Evolutionary conservation across 2,888 invertebrate species (phyloP).

Genomic region (Polymixis flavicincta): DNA sequence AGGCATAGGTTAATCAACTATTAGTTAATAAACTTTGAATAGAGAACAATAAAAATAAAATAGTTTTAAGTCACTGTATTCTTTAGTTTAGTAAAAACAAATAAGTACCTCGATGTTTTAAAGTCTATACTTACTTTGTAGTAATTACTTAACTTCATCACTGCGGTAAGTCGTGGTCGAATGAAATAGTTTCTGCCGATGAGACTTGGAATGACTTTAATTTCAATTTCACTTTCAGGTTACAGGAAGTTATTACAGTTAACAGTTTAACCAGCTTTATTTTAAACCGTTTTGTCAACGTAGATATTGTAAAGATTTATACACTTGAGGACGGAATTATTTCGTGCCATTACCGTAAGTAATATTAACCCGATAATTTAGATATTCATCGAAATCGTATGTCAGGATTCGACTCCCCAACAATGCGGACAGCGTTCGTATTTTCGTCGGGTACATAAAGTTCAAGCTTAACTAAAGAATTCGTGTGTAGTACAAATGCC

Average conservation of each 20-base stretch:
- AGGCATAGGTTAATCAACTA: neutral
- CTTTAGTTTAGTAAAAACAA: slow-evolving; percentile 7
- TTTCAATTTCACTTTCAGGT: slow-evolving; percentile 39
- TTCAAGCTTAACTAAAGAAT: slow-evolving; percentile 82
- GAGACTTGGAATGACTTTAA: slow-evolving; percentile 36
- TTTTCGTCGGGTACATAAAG: slow-evolving; percentile 74
- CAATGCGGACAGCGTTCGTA: slow-evolving; percentile 80
- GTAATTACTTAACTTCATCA: slow-evolving; percentile 34
- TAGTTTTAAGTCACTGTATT: slow-evolving; percentile 16
- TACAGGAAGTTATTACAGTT: slow-evolving; percentile 37
- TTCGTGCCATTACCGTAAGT: neutral
- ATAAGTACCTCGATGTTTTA: slow-evolving; percentile 15
- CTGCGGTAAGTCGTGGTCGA: slow-evolving; percentile 52
- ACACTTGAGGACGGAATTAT: neutral
- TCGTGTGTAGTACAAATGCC: slow-evolving; percentile 82
- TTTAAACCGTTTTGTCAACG: neutral
- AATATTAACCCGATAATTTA: slow-evolving; percentile 37
- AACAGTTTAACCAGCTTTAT: slow-evolving; percentile 5
- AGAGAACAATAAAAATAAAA: slow-evolving; percentile 15
- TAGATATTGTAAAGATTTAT: neutral
- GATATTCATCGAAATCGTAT: slow-evolving; percentile 57
- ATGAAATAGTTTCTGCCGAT: slow-evolving; percentile 42
- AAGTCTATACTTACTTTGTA: slow-evolving; percentile 23
- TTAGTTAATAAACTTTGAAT: neutral
- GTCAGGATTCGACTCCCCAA: slow-evolving; percentile 73